phyloP scores from a whole-genome alignment of 2,113 vertebrate genomes.

The Bubo bubo region DNA sequence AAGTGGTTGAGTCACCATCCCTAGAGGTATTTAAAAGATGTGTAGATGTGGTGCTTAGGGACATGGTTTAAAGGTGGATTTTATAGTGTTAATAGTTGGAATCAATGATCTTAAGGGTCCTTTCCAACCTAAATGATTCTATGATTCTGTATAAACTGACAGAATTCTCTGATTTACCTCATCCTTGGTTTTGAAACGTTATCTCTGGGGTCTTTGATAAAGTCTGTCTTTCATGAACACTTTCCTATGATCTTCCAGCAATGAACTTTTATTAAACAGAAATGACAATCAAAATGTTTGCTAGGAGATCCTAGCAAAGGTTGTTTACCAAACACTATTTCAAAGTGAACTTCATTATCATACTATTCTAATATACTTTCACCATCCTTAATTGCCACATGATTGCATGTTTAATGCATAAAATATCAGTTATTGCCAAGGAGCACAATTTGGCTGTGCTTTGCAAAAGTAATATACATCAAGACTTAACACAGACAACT shows the following conservation, averaged over 20 bases:
- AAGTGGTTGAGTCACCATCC: not conserved
- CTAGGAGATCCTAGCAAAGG: not conserved
- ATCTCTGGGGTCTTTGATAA: not conserved
- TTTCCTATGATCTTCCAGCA: not conserved
- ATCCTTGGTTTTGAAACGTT: not conserved
- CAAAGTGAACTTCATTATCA: conserved; percentile 41
- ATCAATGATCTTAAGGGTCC: not conserved
- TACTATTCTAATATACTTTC: not conserved
- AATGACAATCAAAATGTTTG: not conserved
- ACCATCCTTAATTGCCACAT: conserved; percentile 15
- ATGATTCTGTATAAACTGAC: not conserved
- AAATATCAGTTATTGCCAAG: not conserved
- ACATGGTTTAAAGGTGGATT: not conserved
- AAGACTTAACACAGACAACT: not conserved
- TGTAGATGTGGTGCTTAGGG: not conserved
- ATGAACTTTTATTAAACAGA: not conserved
- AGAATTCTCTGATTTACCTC: not conserved
- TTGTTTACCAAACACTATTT: conserved; percentile 12
- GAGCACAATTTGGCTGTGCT: not conserved
- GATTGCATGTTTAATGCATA: conserved; percentile 63
- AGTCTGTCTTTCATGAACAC: not conserved
- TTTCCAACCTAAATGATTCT: not conserved
- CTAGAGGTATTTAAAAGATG: not conserved
- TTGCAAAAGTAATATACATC: not conserved
- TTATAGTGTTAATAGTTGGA: not conserved